phyloP scores from a whole-genome alignment of 2,888 invertebrate genomes.

The Oxyscelio sp. region DNA sequence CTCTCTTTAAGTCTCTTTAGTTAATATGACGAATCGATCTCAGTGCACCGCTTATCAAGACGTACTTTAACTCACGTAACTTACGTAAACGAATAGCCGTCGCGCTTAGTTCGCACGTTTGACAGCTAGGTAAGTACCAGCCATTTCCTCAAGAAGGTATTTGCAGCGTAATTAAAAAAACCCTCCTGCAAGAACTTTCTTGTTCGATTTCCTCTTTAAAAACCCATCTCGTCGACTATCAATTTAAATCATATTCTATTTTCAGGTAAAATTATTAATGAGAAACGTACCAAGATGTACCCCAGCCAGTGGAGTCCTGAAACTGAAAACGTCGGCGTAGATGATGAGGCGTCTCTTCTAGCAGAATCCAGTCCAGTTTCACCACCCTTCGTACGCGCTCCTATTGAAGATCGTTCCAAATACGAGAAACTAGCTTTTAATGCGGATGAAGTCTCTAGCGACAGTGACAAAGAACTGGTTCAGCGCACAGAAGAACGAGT shows the following conservation, averaged over 20 bases:
- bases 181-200: constrained; percentile 38
- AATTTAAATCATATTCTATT: constrained; percentile 62
- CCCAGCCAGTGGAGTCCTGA: constrained; percentile 83
- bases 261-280: constrained; percentile 80
- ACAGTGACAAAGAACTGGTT: constrained; percentile 87
- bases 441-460: constrained; percentile 89
- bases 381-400: constrained; percentile 90
- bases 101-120: constrained; percentile 33
- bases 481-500: constrained; percentile 84
- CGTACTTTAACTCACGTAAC: constrained; percentile 15
- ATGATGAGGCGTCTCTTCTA: constrained; percentile 88
- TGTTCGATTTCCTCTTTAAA: not conserved
- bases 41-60: constrained; percentile 36
- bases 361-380: constrained; percentile 87
- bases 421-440: constrained; percentile 93
- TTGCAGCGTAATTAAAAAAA: constrained; percentile 16
- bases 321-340: constrained; percentile 80
- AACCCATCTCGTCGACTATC: not conserved
- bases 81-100: constrained; percentile 25
- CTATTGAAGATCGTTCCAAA: constrained; percentile 92
- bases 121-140: constrained; percentile 54
- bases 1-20: constrained; percentile 72
- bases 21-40: constrained; percentile 2
- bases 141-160: constrained; percentile 34
- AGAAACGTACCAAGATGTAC: constrained; percentile 77